Percentiles rank a stretch among this genome's conserved stretches.
phyloP scores from a whole-genome alignment of 30 jellyfish, hydroid and myxozoan species.

The Cassiopea andromeda region DNA sequence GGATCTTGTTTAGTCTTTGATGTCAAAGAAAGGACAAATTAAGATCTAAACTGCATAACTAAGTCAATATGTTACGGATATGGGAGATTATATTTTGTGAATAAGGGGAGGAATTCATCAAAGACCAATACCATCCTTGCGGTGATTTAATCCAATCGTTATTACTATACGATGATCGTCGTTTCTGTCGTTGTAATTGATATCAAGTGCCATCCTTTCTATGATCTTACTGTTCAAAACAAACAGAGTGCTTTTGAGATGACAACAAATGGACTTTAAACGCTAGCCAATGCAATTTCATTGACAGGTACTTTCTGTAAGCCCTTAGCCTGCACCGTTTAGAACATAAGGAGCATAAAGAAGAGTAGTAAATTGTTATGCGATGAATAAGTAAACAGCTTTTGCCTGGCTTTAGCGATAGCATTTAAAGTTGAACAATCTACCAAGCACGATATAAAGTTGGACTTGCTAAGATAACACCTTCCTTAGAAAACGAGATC shows the following conservation, averaged over 20 bases:
- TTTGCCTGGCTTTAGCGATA: too few species aligned
- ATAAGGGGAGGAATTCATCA: slow-evolving; percentile 6
- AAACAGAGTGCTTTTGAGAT: background rate
- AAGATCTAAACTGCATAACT: background rate
- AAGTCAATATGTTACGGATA: background rate
- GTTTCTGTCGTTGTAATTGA: background rate
- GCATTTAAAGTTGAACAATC: too few species aligned
- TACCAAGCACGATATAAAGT: too few species aligned
- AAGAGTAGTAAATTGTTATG: too few species aligned
- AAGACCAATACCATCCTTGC: slow-evolving; percentile 3
- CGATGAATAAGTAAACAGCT: too few species aligned
- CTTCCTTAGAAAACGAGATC: too few species aligned
- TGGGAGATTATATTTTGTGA: slow-evolving; percentile 2
- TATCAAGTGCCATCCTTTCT: too few species aligned
- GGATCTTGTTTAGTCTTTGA: background rate
- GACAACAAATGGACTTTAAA: background rate
- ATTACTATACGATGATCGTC: background rate
- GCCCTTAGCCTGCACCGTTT: background rate
- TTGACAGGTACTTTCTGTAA: background rate
- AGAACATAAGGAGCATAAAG: background rate
- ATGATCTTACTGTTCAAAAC: background rate
- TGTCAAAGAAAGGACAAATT: background rate
- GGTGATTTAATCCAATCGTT: slow-evolving; percentile 15
- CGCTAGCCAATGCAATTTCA: background rate
- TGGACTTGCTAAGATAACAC: too few species aligned